A percentile compares a stretch with the other conserved stretches of the same genome.
Conservation (phyloP, 2,888 invertebrate genomes). For the Scrobipalpa atriplicella region DNA sequence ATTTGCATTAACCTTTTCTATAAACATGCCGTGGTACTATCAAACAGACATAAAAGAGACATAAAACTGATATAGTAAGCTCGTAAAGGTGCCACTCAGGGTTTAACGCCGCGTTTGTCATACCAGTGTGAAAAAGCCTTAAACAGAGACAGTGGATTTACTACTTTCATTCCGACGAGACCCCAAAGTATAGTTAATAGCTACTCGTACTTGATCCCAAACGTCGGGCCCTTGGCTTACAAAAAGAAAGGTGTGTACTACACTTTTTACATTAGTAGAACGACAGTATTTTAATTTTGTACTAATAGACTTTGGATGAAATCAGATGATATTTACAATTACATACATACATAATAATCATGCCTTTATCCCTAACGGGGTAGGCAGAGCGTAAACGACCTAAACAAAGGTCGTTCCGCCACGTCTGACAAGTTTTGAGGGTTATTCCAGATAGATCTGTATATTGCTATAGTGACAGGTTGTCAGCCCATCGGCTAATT, state of each 20-base stretch:
- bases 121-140: conserved; percentile 28
- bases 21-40: not conserved
- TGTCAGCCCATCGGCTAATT: too few relatives aligned
- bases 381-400: too few relatives aligned
- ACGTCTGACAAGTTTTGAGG: too few relatives aligned
- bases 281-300: too few relatives aligned
- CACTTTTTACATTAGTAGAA: too few relatives aligned
- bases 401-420: too few relatives aligned
- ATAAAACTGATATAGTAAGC: not conserved
- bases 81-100: conserved; percentile 2
- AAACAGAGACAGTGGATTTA: conserved; percentile 39
- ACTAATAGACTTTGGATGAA: too few relatives aligned
- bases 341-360: too few relatives aligned
- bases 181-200: conserved; percentile 39
- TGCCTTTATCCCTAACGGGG: too few relatives aligned
- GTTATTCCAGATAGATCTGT: too few relatives aligned
- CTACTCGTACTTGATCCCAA: conserved; percentile 35
- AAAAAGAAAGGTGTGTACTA: conserved; percentile 22
- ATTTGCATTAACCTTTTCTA: not conserved
- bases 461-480: too few relatives aligned
- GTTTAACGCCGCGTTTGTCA: conserved; percentile 18
- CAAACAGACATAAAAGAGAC: not conserved
- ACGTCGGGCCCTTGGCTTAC: conserved; percentile 28
- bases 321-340: too few relatives aligned
- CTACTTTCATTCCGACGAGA: conserved; percentile 39